These are phyloP conservation scores for Cyrtodaria siliqua DNA, from an alignment of 2,888 invertebrate genomes.

Conservation along the genomic window DNA sequence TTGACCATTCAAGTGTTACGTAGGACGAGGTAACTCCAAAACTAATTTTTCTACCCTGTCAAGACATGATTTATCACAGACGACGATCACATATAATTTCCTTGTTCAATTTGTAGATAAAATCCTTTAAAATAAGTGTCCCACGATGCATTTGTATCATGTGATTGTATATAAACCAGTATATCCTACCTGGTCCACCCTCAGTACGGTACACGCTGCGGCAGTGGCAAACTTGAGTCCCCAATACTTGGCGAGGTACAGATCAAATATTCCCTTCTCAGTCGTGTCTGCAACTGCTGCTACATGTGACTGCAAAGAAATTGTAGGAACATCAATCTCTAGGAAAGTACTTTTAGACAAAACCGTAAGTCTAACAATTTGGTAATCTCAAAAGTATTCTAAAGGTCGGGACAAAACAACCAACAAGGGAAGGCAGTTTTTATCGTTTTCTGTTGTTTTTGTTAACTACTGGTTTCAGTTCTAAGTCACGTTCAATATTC, in stretches of 20 bases:
- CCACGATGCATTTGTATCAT: neutral
- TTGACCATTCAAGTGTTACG: no score
- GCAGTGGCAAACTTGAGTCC: conserved; percentile 97
- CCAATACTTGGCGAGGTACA: conserved; percentile 95
- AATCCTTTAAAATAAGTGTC: neutral
- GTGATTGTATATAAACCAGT: neutral
- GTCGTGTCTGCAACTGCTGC: conserved; percentile 91
- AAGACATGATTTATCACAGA: no score
- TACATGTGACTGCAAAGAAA: conserved; percentile 87
- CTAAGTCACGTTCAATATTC: no score
- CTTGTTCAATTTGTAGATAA: no score
- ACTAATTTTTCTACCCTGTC: no score
- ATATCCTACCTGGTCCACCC: conserved; percentile 92
- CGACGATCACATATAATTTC: no score
- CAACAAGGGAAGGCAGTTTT: no score
- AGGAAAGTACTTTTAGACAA: neutral
- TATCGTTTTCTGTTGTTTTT: no score
- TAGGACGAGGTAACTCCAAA: no score
- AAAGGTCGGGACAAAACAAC: no score
- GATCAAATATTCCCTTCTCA: conserved; percentile 90
- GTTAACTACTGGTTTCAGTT: no score
- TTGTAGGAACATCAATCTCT: neutral
- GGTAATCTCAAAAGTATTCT: no score
- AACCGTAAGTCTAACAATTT: neutral
- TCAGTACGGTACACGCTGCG: conserved; percentile 96